These are phyloP conservation scores for Antitype chi DNA, from an alignment of 2,888 invertebrate genomes.

Conservation along the genomic window DNA sequence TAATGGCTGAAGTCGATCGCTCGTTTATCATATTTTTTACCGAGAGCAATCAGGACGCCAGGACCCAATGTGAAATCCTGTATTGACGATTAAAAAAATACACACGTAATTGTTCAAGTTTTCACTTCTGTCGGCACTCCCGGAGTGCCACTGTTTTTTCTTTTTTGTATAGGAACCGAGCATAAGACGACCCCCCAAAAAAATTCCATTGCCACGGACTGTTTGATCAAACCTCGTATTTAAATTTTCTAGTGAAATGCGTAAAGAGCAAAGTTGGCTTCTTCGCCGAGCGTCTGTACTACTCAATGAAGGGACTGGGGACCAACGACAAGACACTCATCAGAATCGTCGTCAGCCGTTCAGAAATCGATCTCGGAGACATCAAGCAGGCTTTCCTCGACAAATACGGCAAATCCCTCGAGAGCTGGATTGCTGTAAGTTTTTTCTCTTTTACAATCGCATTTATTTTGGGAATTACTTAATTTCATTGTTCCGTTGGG, in stretches of 20 bases:
- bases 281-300: slow-evolving; percentile 97
- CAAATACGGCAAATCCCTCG: slow-evolving; percentile 95
- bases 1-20: too few relatives aligned
- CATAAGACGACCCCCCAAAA: not conserved
- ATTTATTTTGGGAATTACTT: slow-evolving; percentile 54
- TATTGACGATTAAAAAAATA: too few relatives aligned
- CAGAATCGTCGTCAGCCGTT: slow-evolving; percentile 97
- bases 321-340: slow-evolving; percentile 98
- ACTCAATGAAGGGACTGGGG: slow-evolving; percentile 97
- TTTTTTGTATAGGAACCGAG: too few relatives aligned
- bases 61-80: too few relatives aligned
- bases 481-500: slow-evolving; percentile 36
- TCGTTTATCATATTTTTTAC: too few relatives aligned
- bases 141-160: too few relatives aligned
- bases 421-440: slow-evolving; percentile 96
- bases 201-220: not conserved
- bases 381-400: slow-evolving; percentile 97
- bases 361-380: slow-evolving; percentile 97
- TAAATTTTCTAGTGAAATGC: slow-evolving; percentile 93
- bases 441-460: slow-evolving; percentile 44
- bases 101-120: too few relatives aligned
- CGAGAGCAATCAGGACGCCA: too few relatives aligned
- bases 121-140: too few relatives aligned
- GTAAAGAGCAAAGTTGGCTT: slow-evolving; percentile 97
- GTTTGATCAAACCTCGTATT: slow-evolving; percentile 16